These are phyloP conservation scores for Paelopatides confundens DNA, from an alignment of 53 echinoderm and acorn worm genomes.

Conservation along the genomic window DNA sequence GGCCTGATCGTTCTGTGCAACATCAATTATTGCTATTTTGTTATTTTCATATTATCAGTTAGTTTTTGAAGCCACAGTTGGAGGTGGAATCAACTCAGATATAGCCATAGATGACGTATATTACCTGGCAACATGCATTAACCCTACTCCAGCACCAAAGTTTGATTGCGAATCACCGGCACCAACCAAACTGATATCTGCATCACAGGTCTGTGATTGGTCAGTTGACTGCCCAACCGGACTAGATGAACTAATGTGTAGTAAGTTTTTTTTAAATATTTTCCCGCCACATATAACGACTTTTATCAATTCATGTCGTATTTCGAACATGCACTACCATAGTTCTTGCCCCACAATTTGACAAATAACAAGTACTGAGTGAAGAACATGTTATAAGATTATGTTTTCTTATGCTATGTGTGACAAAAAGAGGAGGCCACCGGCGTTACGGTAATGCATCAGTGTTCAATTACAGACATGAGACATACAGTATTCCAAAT, in stretches of 20 bases:
- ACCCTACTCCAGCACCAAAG: not conserved
- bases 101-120: slow-evolving; percentile 74
- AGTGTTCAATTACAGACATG: too few relatives aligned
- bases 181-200: not conserved
- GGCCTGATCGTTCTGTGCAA: too few relatives aligned
- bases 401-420: too few relatives aligned
- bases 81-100: slow-evolving; percentile 52
- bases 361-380: not conserved
- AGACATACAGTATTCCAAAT: too few relatives aligned
- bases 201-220: slow-evolving; percentile 36
- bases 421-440: too few relatives aligned
- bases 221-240: slow-evolving; percentile 15
- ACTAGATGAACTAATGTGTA: slow-evolving; percentile 29
- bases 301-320: too few relatives aligned
- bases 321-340: too few relatives aligned
- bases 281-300: too few relatives aligned
- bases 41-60: slow-evolving; percentile 18
- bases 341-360: too few relatives aligned
- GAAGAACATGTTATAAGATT: not conserved
- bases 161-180: slow-evolving; percentile 13
- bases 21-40: too few relatives aligned
- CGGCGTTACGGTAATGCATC: too few relatives aligned
- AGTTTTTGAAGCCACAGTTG: slow-evolving; percentile 62
- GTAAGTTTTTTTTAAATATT: not conserved
- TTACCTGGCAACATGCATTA: not conserved